A percentile compares a stretch with the other conserved stretches of the same genome.
phyloP scores from a whole-genome alignment of 2,888 invertebrate genomes.

The Leucania comma region DNA sequence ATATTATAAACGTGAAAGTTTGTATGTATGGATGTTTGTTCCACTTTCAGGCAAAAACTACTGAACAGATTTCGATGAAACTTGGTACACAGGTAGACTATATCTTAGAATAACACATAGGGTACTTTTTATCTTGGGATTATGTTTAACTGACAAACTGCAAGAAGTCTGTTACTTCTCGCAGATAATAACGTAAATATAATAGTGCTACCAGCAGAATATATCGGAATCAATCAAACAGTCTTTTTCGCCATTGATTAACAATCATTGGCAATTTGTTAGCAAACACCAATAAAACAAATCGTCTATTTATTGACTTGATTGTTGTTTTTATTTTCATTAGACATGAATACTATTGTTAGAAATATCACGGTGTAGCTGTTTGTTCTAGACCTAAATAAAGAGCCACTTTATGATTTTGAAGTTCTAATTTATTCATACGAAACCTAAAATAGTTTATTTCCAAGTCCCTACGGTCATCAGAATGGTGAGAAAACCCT shows the following conservation, averaged over 20 bases:
- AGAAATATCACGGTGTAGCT: conserved; percentile 8
- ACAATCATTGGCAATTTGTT: conserved; percentile 31
- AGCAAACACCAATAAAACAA: conserved; percentile 14
- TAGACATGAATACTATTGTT: conserved; percentile 32
- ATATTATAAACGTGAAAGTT: no score
- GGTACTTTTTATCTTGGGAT: no score
- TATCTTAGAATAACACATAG: no score
- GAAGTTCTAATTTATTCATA: conserved; percentile 29
- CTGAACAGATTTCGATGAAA: no score
- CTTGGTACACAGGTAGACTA: no score
- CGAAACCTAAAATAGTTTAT: conserved; percentile 4
- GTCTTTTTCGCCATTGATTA: conserved; percentile 12
- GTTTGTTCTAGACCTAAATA: conserved; percentile 29
- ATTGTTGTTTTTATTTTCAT: conserved; percentile 25
- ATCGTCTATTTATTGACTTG: conserved; percentile 29
- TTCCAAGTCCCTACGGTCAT: not conserved
- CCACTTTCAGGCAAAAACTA: no score
- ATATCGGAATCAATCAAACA: not conserved
- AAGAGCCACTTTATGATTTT: not conserved
- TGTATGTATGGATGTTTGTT: no score
- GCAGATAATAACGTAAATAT: not conserved
- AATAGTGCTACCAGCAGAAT: not conserved
- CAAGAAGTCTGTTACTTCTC: no score
- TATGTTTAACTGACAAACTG: no score
- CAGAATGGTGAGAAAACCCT: not conserved